Percentiles rank a stretch among this genome's conserved stretches.
These are phyloP conservation scores for Strigamia maritima DNA, from an alignment of 2,888 invertebrate genomes.

Conservation along the genomic window DNA sequence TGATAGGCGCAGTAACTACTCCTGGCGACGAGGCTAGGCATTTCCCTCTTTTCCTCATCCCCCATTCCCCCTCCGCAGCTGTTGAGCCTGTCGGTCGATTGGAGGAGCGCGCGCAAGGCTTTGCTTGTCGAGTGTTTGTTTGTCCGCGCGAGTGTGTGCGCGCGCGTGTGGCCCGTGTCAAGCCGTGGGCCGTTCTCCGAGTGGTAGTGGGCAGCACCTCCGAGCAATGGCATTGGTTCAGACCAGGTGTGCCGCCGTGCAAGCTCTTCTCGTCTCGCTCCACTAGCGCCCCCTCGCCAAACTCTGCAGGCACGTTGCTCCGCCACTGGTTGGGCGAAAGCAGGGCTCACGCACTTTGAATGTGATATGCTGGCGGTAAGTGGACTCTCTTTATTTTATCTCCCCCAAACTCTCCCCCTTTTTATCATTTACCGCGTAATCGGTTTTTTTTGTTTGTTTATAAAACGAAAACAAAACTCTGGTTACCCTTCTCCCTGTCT, in stretches of 20 bases:
- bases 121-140: slow-evolving; percentile 35
- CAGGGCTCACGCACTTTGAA: slow-evolving; percentile 35
- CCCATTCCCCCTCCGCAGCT: slow-evolving; percentile 31
- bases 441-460: neutral
- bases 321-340: slow-evolving; percentile 34
- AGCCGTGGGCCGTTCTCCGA: slow-evolving; percentile 28
- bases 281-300: slow-evolving; percentile 36
- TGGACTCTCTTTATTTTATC: slow-evolving; percentile 25
- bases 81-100: slow-evolving; percentile 38
- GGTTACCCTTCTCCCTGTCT: neutral
- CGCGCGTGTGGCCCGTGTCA: slow-evolving; percentile 29
- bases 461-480: neutral
- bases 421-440: neutral
- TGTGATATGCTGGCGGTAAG: slow-evolving; percentile 40
- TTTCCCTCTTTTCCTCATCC: slow-evolving; percentile 10
- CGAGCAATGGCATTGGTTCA: slow-evolving; percentile 35
- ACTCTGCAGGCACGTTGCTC: slow-evolving; percentile 35
- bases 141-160: slow-evolving; percentile 31
- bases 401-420: neutral
- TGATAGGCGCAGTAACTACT: slow-evolving; percentile 15
- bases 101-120: slow-evolving; percentile 22
- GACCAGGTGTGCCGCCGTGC: slow-evolving; percentile 33
- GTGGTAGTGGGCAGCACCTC: slow-evolving; percentile 33
- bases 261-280: slow-evolving; percentile 34
- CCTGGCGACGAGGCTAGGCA: slow-evolving; percentile 35